phyloP scores from a whole-genome alignment of 1,140 invertebrate genomes.

The Drosophila melanogaster region Release_6_plus_ISO1_MT NT_033779.5:3149501-3150000 shows the following conservation, averaged over 20 bases:
- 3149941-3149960: too few relatives aligned
- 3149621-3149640: constrained; percentile 44
- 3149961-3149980: too few relatives aligned
- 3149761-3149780: constrained; percentile 37
- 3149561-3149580: constrained; percentile 18
- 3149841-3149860: background rate
- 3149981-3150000: background rate
- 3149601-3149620: constrained; percentile 46
- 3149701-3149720: constrained; percentile 25
- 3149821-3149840: background rate
- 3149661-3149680: constrained; percentile 49
- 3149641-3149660: constrained; percentile 40
- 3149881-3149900: background rate
- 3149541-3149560: constrained; percentile 1
- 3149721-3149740: constrained; percentile 26
- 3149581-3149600: constrained; percentile 25
- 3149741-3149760: constrained; percentile 26
- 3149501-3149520: constrained; percentile 10
- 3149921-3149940: too few relatives aligned
- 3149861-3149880: constrained; percentile 7
- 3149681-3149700: constrained; percentile 43
- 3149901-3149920: background rate
- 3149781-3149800: constrained; percentile 26
- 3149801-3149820: constrained; percentile 27
- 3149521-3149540: constrained; percentile 24